Evolutionary conservation across 2,888 invertebrate species (phyloP).

Genomic region (Aphrophora alni): DNA sequence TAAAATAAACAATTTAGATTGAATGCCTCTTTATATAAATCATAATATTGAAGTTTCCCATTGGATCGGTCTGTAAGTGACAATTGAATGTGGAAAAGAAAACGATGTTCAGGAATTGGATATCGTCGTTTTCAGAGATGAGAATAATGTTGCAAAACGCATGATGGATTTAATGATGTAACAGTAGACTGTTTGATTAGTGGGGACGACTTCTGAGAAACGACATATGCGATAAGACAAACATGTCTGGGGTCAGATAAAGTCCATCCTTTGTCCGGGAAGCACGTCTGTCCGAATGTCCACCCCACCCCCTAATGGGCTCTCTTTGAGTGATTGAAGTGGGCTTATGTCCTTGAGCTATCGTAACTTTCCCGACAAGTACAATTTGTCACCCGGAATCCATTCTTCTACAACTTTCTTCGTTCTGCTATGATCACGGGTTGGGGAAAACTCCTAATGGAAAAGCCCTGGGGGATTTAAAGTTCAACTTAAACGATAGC

Average conservation of each 20-base stretch:
- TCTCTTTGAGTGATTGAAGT: background rate
- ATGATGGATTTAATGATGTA: conserved; percentile 6
- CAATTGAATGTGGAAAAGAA: no score
- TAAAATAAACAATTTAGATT: no score
- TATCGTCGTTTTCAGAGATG: no score
- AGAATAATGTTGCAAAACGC: background rate
- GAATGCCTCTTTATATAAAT: no score
- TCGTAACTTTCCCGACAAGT: conserved; percentile 6
- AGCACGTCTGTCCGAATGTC: no score
- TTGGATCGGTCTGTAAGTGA: no score
- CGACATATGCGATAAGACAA: conserved; percentile 6
- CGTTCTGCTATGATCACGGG: background rate
- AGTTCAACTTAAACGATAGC: background rate
- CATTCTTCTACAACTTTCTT: conserved; percentile 1
- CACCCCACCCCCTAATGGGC: conserved; percentile 9
- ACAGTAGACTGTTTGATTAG: conserved; percentile 6
- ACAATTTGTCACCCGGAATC: background rate
- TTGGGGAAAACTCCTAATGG: background rate
- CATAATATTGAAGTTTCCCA: no score
- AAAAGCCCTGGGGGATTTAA: background rate
- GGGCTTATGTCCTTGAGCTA: background rate
- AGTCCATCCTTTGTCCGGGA: background rate
- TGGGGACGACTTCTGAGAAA: background rate
- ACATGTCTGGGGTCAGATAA: conserved; percentile 9
- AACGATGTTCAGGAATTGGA: no score